phyloP scores from a whole-genome alignment of 2,888 invertebrate genomes.

The Ophion slaviceki region DNA sequence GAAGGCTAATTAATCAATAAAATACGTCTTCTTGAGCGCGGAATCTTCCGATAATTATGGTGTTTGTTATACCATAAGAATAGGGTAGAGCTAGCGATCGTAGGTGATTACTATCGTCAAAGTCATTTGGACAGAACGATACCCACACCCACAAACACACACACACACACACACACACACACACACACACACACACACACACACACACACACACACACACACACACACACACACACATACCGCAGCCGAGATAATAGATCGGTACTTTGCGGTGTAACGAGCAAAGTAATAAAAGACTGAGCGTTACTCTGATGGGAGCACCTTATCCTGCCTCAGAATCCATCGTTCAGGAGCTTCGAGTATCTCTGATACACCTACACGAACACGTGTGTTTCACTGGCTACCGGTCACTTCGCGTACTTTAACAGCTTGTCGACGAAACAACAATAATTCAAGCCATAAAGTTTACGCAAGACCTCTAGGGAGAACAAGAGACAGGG shows the following conservation, averaged over 20 bases:
- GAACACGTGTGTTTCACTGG: neutral
- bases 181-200: neutral
- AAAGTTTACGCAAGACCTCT: conserved; percentile 28
- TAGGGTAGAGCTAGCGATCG: neutral
- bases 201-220: neutral
- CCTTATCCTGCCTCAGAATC: conserved; percentile 47
- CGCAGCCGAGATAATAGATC: conserved; percentile 42
- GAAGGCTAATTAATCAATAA: neutral
- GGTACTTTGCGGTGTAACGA: conserved; percentile 53
- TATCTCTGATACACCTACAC: neutral
- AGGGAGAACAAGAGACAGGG: neutral
- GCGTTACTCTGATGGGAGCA: conserved; percentile 21
- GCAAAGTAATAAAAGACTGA: conserved; percentile 20
- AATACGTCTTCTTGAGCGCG: neutral
- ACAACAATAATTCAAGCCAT: conserved; percentile 34
- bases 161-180: neutral
- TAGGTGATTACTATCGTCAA: conserved; percentile 51
- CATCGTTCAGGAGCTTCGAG: conserved; percentile 46
- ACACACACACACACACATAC: neutral
- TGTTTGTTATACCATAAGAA: conserved; percentile 16
- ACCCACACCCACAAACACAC: neutral
- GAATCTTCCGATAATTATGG: neutral
- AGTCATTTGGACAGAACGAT: conserved; percentile 34
- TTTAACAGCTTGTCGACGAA: conserved; percentile 32
- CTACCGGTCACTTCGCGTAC: conserved; percentile 50